Base-by-base conservation (phyloP, 2,797 vertebrate species). In the Enteromius anoplus region DNA sequence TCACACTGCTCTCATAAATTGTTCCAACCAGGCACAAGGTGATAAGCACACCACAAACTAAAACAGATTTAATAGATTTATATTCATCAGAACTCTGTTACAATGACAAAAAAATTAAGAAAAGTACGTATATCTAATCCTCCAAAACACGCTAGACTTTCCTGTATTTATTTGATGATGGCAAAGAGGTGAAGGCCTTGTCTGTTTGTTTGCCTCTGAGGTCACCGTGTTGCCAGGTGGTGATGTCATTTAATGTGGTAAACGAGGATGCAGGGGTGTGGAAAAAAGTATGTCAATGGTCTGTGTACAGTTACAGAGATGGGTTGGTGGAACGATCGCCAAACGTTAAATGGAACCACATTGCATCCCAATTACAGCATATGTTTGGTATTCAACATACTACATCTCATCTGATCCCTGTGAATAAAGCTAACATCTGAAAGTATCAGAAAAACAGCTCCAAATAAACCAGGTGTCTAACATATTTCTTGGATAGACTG, bases 281-380 rank as follows among this genome's bases (percentile, higher is more conserved):
- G 69, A 75, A 72, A 68, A 58, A 55, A 34, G 68, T 1, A 53
- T 42, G 64, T 66, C 70, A 55, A 47, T 23, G 71, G 65, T 77
- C 64, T 81, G 51, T 55, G 68, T 62, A 29, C 42, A 55, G 23
- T 21, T n/a, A 17, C 19, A 32, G 75, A 75, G 60, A 62, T 23
- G 45, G 62, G 5, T 42, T 47, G 80, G 71, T 66, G 64, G 58
- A 77, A 84, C 66, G 10, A 29, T 21, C n/a, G 84, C 87, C 85
- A 88, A 86, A 65, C 5, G 5, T 80, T 87, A 88, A 90, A n/a
- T 1, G 85, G 83, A 37, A 88, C 51, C 89, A 90, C 72, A 78
- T 75, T 84, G 49, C 40, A 10, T 51, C 23, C 75, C 85, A 91
- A 91, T 75, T 83, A 84, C 75, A 81, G 80, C 78, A 53, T 71